phyloP scores from a whole-genome alignment of 2,113 vertebrate species.

The Halcyon senegalensis region DNA sequence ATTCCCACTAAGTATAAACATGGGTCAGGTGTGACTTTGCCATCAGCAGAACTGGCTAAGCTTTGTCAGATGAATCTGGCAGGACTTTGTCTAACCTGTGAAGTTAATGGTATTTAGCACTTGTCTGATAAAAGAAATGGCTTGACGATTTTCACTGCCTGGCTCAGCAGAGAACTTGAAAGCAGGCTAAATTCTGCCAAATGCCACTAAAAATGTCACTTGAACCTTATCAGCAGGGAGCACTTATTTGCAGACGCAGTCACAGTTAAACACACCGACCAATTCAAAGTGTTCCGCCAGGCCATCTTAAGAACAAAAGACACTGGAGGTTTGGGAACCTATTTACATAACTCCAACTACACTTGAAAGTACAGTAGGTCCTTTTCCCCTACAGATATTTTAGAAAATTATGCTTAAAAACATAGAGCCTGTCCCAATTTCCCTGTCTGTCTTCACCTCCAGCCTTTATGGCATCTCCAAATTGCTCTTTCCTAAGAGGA shows the following conservation, averaged over 20 bases:
- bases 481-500: neutral
- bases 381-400: neutral
- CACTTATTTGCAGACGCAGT: slow-evolving; percentile 31
- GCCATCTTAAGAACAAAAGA: slow-evolving; percentile 31
- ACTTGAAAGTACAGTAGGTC: neutral
- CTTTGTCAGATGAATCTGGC: neutral
- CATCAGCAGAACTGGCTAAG: neutral
- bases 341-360: neutral
- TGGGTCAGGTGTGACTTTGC: neutral
- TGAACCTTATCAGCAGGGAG: slow-evolving; percentile 5
- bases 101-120: neutral
- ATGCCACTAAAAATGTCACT: slow-evolving; percentile 48
- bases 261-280: neutral
- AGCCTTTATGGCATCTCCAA: neutral
- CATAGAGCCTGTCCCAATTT: neutral
- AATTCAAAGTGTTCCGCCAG: slow-evolving; percentile 9
- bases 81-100: neutral
- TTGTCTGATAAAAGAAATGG: neutral
- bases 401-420: neutral
- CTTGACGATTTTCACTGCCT: neutral
- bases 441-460: neutral
- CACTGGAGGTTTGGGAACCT: neutral
- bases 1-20: neutral
- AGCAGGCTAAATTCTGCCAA: slow-evolving; percentile 32
- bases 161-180: neutral